A percentile compares a stretch with the other conserved stretches of the same genome.
phyloP scores from a whole-genome alignment of 2,113 vertebrate genomes.

The Rhinolophus ferrumequinum region DNA sequence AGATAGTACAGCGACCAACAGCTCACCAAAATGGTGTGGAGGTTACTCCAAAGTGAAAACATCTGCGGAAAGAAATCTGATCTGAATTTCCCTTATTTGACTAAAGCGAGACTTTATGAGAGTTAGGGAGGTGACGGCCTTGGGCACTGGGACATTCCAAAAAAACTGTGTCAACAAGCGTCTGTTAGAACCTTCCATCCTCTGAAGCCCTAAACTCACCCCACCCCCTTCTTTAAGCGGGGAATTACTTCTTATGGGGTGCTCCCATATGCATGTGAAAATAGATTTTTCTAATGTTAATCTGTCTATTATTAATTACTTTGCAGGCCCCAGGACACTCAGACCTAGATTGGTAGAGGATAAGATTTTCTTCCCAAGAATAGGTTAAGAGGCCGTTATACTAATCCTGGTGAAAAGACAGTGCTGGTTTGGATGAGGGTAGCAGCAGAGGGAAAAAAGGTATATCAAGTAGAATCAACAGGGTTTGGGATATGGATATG shows the following conservation, averaged over 20 bases:
- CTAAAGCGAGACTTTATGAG: not conserved
- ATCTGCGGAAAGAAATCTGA: not conserved
- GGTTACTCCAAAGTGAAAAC: slow-evolving; percentile 21
- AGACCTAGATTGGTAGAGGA: not conserved
- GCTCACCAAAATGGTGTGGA: not conserved
- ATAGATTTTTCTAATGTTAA: not conserved
- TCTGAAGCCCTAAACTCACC: not conserved
- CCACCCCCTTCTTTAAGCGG: not conserved
- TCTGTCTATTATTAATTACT: not conserved
- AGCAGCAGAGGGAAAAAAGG: not conserved
- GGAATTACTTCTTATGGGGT: not conserved
- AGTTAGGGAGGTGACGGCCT: not conserved
- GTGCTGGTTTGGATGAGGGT: not conserved
- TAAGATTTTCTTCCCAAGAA: not conserved
- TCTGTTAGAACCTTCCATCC: not conserved
- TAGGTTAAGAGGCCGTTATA: not conserved
- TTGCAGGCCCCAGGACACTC: not conserved
- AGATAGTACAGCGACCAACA: not conserved
- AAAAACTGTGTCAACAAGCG: not conserved
- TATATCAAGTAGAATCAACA: not conserved
- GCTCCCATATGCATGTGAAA: not conserved
- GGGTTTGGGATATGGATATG: not conserved
- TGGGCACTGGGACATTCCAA: not conserved
- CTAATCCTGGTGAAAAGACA: not conserved
- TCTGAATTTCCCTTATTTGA: slow-evolving; percentile 33